These are phyloP conservation scores for Eutolmus rufibarbis DNA, from an alignment of 2,888 invertebrate genomes.

Conservation along the genomic window DNA sequence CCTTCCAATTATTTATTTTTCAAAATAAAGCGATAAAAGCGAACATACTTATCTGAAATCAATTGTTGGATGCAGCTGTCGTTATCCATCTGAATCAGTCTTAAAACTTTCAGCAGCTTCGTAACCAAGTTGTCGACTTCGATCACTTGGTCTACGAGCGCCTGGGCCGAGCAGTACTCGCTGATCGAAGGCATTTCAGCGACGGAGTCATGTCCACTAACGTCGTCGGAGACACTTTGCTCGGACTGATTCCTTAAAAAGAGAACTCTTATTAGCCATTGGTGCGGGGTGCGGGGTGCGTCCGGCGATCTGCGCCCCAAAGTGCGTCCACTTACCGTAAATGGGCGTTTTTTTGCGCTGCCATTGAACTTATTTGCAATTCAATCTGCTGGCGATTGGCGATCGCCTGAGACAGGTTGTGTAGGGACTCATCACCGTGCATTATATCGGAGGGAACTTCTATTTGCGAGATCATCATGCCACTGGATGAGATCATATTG, in stretches of 20 bases:
- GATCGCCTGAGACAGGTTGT: conserved; percentile 80
- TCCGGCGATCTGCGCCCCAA: neutral
- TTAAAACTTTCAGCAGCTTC: conserved; percentile 74
- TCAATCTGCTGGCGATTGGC: conserved; percentile 74
- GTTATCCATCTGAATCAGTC: conserved; percentile 77
- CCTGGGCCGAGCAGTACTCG: conserved; percentile 67
- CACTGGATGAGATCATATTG: conserved; percentile 72
- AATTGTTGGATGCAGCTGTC: conserved; percentile 72
- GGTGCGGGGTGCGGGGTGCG: neutral
- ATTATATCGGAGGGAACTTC: conserved; percentile 62
- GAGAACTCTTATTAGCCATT: conserved; percentile 4
- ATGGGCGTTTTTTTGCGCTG: conserved; percentile 63
- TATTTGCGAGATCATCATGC: conserved; percentile 64
- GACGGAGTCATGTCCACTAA: conserved; percentile 63
- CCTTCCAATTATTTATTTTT: neutral
- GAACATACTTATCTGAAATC: conserved; percentile 70
- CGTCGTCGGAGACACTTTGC: conserved; percentile 59
- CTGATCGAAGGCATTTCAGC: conserved; percentile 62
- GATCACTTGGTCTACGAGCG: conserved; percentile 76
- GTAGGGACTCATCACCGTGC: conserved; percentile 71
- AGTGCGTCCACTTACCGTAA: conserved; percentile 54
- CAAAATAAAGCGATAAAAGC: neutral
- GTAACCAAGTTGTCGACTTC: conserved; percentile 79
- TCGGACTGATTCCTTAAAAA: conserved; percentile 50
- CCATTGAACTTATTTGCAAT: conserved; percentile 61